Percentiles rank a stretch among this genome's conserved stretches.
These are phyloP conservation scores for Drosophila chauvacae DNA, from an alignment of 1,140 invertebrate species.

Conservation along the genomic window DNA sequence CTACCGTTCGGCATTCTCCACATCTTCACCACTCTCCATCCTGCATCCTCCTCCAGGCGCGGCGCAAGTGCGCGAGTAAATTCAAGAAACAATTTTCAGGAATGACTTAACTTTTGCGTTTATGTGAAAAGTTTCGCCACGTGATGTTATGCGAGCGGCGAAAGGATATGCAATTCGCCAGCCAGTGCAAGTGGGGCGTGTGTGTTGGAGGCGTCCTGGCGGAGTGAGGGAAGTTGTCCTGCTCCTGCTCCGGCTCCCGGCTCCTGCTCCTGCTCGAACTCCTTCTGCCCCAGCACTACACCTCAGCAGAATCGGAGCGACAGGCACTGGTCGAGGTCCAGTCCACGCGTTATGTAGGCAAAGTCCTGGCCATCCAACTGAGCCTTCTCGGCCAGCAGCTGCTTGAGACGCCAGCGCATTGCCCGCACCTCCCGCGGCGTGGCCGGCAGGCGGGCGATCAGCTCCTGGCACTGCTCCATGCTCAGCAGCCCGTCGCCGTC, in stretches of 20 bases:
- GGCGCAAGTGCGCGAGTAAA: slow-evolving; percentile 71
- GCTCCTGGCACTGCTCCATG: slow-evolving; percentile 35
- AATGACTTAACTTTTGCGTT: slow-evolving; percentile 83
- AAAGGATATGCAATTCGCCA: slow-evolving; percentile 64
- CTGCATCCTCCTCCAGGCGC: slow-evolving; percentile 7
- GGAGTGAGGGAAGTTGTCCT: neutral
- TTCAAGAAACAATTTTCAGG: slow-evolving; percentile 83
- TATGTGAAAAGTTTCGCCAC: slow-evolving; percentile 80
- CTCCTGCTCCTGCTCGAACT: neutral
- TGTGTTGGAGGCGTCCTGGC: neutral
- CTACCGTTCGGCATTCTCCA: neutral
- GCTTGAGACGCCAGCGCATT: slow-evolving; percentile 48
- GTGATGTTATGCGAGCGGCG: slow-evolving; percentile 72
- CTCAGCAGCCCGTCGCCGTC: slow-evolving; percentile 49
- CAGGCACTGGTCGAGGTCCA: slow-evolving; percentile 58
- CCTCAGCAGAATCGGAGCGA: slow-evolving; percentile 49
- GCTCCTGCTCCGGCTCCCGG: too few relatives aligned
- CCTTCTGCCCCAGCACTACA: neutral
- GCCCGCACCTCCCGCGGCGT: slow-evolving; percentile 24
- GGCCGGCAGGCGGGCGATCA: slow-evolving; percentile 32
- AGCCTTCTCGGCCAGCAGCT: slow-evolving; percentile 28
- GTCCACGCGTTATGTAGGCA: slow-evolving; percentile 43
- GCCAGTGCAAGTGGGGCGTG: neutral
- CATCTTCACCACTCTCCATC: neutral
- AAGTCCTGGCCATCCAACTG: slow-evolving; percentile 39